phyloP scores from a whole-genome alignment of 2,888 invertebrate genomes.

The Drosophila falleni region DNA sequence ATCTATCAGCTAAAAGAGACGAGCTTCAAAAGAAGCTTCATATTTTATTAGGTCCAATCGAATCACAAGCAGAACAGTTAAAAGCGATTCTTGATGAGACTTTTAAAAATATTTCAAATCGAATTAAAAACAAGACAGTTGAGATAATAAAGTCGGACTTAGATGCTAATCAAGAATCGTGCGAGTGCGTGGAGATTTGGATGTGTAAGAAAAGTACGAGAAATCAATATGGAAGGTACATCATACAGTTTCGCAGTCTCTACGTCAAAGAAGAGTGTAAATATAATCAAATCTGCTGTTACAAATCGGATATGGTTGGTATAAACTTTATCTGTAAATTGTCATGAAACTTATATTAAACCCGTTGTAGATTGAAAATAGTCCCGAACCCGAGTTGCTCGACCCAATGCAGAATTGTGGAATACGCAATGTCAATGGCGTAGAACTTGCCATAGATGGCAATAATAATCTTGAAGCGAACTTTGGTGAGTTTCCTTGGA shows the following conservation, averaged over 20 bases:
- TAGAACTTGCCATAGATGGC: background rate
- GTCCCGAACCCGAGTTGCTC: background rate
- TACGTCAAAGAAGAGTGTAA: background rate
- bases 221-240: background rate
- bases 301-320: constrained; percentile 20
- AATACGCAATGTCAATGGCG: constrained; percentile 14
- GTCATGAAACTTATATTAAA: background rate
- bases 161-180: background rate
- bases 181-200: constrained; percentile 34
- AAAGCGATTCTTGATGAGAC: background rate
- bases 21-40: background rate
- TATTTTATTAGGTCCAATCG: constrained; percentile 8
- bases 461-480: background rate
- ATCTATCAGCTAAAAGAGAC: background rate
- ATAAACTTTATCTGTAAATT: background rate
- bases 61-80: background rate
- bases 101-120: constrained; percentile 3
- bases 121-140: background rate
- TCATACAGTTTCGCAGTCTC: background rate
- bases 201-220: constrained; percentile 12
- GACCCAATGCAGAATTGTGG: constrained; percentile 8
- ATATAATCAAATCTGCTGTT: constrained; percentile 28
- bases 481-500: constrained; percentile 41
- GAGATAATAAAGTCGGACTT: background rate
- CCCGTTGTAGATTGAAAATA: background rate